Base-by-base conservation (phyloP, 2,797 vertebrate genomes). In the Sebastes nivosus region DNA sequence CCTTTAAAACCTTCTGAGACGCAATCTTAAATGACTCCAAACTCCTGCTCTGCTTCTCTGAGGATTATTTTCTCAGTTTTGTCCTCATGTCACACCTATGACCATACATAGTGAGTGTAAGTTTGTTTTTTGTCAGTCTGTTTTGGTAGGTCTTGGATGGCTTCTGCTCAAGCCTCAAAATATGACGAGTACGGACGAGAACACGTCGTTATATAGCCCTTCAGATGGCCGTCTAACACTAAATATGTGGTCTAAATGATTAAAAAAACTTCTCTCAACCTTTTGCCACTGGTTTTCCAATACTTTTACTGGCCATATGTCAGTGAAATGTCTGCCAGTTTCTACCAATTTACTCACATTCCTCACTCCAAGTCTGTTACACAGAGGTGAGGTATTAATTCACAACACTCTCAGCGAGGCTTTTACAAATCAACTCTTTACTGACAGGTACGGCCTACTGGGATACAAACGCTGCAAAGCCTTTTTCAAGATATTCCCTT, bases 391-490 rank as follows among this genome's bases (percentile, higher is more conserved):
- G 63, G 79, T 80, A 81, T 88, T 80, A 82, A 84, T 71, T 83
- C 54, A 55, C 79, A 81, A 55, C 52, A 29, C 69, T 77, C 61
- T 72, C 30, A 80, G 63, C 57, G 42, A 84, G 69, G 74, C 61
- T 80, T 89, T 88, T 71, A 77, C 63, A 87, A 85, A 84, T 87
- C 78, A 87, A 80, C 66, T 81, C 54, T 80, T 74, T 25, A 58
- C 69, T 80, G 84, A 80, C 82, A 90, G 82, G 74, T 46, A 32
- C 25, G 70, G 60, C 63, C 80, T 61, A 27, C 61, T n/a, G 68
- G 66, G 72, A 90, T 63, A 72, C 61, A 74, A 76, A 76, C 29
- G 22, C 22, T 54, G 68, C 77, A 81, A 84, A 77, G 38, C 9
- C 61, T 30, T 70, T 82, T 68, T 74, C 30, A 34, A 75, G 22